Percentiles rank a stretch among this genome's conserved stretches.
Conservation (phyloP, 1,140 invertebrate genomes). For the Ostrea denselamellosa region DNA sequence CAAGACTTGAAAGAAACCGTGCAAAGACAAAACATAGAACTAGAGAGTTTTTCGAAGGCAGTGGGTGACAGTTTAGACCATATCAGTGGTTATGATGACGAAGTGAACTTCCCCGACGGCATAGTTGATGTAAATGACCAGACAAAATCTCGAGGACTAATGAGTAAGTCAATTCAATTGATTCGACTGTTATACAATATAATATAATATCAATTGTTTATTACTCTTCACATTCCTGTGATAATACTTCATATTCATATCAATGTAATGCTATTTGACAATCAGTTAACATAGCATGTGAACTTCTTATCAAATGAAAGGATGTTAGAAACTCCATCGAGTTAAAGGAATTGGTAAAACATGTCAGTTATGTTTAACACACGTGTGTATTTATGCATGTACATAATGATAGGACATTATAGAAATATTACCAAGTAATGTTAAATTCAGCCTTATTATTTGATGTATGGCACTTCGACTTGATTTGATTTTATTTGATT, state of each 20-base stretch:
- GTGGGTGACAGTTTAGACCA: background rate
- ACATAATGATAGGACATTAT: too few relatives aligned
- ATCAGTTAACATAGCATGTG: too few relatives aligned
- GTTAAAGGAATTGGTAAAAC: background rate
- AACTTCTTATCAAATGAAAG: too few relatives aligned
- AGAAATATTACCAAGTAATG: too few relatives aligned
- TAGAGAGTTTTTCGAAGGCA: background rate
- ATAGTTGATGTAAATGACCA: background rate
- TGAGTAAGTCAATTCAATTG: background rate
- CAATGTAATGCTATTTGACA: too few relatives aligned
- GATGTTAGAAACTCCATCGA: too few relatives aligned
- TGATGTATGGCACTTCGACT: background rate
- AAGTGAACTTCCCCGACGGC: too few relatives aligned
- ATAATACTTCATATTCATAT: background rate
- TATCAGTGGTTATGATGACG: background rate
- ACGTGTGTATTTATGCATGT: too few relatives aligned
- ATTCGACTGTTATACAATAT: background rate
- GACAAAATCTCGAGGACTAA: background rate
- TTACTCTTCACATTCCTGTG: background rate
- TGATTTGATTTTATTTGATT: too few relatives aligned
- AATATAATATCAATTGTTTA: background rate
- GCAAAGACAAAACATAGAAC: background rate
- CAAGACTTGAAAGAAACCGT: background rate
- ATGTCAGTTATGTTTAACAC: too few relatives aligned
- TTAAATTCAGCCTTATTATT: background rate